Evolutionary conservation across 2,888 invertebrate species (phyloP).

Genomic region (Seira ritae): DNA sequence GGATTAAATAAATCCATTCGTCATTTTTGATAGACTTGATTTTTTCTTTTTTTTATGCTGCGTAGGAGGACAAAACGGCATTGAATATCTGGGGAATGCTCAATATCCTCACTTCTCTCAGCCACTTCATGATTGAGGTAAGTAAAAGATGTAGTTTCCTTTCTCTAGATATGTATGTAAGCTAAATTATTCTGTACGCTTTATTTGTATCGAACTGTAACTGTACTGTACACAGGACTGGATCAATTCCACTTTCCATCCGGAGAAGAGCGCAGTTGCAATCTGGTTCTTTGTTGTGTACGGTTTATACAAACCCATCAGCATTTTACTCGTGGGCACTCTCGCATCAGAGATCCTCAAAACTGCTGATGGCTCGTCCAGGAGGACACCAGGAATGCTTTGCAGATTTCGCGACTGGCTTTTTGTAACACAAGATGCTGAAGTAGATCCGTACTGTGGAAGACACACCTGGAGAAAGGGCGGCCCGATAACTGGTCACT

Average conservation of each 20-base stretch:
- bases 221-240: too few species aligned
- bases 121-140: constrained; percentile 66
- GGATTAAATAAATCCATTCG: too few species aligned
- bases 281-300: constrained; percentile 63
- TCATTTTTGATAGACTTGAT: too few species aligned
- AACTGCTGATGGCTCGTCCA: constrained; percentile 4
- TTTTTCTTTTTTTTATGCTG: constrained; percentile 27
- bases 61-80: constrained; percentile 63
- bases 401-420: too few species aligned
- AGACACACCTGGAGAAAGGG: too few species aligned
- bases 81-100: constrained; percentile 66
- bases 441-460: too few species aligned
- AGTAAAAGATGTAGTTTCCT: too few species aligned
- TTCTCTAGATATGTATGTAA: too few species aligned
- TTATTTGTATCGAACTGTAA: too few species aligned
- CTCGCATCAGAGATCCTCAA: constrained; percentile 58
- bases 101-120: constrained; percentile 65
- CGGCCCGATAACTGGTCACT: too few species aligned
- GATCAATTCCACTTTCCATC: constrained; percentile 59
- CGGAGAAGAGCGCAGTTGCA: constrained; percentile 43
- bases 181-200: too few species aligned
- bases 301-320: constrained; percentile 61
- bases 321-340: constrained; percentile 53
- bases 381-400: background rate
- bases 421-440: too few species aligned